Evolutionary conservation across 2,797 vertebrate species (phyloP).

Genomic region (Gallinago nigripennis): DNA sequence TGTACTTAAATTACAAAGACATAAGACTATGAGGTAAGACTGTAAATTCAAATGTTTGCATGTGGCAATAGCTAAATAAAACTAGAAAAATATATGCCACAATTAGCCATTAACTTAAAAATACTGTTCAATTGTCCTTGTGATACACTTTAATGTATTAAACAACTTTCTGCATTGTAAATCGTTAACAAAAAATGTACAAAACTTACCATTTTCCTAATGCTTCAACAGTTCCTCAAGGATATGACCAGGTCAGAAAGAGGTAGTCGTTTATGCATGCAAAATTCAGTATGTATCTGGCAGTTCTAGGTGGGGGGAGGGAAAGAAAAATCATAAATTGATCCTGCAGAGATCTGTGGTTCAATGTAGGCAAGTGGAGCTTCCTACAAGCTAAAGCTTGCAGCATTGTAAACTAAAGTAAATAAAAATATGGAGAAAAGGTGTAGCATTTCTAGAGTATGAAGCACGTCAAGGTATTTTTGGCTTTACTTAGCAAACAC

Average conservation of each 20-base stretch:
- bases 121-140: neutral
- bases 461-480: neutral
- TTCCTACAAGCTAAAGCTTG: too few relatives aligned
- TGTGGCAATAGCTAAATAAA: neutral
- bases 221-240: conserved; percentile 17
- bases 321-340: neutral
- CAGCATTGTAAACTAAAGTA: neutral
- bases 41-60: conserved; percentile 8
- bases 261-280: neutral
- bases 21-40: neutral
- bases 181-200: neutral
- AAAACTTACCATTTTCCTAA: conserved; percentile 49
- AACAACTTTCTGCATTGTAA: neutral
- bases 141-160: neutral
- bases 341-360: neutral
- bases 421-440: neutral
- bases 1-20: neutral
- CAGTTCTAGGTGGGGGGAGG: neutral
- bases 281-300: neutral
- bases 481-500: neutral
- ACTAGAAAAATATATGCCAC: neutral
- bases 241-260: neutral
- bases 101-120: neutral
- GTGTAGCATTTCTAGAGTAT: neutral
- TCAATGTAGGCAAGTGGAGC: neutral